These are phyloP conservation scores for Harpagoxenus sublaevis DNA, from an alignment of 2,888 invertebrate genomes.

Conservation along the genomic window DNA sequence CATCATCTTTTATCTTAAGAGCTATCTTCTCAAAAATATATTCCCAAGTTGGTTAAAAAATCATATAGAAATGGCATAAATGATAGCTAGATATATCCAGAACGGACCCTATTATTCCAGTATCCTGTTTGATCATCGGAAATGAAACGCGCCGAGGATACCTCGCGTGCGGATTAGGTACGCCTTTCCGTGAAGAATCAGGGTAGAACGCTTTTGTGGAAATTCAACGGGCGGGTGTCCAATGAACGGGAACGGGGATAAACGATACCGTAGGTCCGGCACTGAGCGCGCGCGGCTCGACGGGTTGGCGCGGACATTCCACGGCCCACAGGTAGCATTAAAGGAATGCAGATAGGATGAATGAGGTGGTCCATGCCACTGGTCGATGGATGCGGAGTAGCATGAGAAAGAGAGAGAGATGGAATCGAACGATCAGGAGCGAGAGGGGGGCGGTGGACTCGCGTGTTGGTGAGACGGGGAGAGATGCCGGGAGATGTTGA, in stretches of 20 bases:
- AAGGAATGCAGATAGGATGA: constrained; percentile 85
- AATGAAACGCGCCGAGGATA: constrained; percentile 10
- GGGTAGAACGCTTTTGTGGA: constrained; percentile 36
- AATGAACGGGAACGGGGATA: constrained; percentile 57
- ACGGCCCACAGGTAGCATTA: constrained; percentile 84
- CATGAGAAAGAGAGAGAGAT: constrained; percentile 48
- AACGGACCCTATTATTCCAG: neutral
- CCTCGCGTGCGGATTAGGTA: constrained; percentile 18
- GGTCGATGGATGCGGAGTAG: constrained; percentile 76
- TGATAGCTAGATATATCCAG: neutral
- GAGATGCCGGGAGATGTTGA: constrained; percentile 26
- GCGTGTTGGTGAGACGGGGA: constrained; percentile 27
- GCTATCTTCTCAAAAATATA: neutral
- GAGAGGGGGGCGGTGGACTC: neutral
- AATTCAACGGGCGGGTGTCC: constrained; percentile 20
- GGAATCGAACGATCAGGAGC: constrained; percentile 9
- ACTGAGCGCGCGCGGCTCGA: constrained; percentile 62
- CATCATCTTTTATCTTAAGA: neutral
- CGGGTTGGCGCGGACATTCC: constrained; percentile 79
- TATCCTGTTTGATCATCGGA: neutral
- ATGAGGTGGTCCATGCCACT: constrained; percentile 84
- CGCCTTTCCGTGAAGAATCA: neutral
- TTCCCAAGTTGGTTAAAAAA: neutral
- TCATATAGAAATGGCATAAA: neutral
- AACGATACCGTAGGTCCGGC: constrained; percentile 75